These are phyloP conservation scores for Germaria angustata DNA, from an alignment of 2,888 invertebrate genomes.

Conservation along the genomic window DNA sequence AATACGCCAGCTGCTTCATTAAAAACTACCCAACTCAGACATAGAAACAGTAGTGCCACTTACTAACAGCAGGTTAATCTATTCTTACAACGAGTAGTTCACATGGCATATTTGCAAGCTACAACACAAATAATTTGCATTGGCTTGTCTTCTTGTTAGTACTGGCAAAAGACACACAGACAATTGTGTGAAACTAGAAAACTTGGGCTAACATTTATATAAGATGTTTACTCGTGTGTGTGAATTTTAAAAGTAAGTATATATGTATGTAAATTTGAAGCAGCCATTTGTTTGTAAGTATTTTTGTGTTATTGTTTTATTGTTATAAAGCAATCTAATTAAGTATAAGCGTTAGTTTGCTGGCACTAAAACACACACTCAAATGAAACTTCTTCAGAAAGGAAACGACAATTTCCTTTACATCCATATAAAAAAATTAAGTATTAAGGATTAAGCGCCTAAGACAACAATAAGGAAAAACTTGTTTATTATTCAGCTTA, in stretches of 20 bases:
- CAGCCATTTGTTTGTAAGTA: too few species aligned
- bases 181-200: background rate
- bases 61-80: constrained; percentile 37
- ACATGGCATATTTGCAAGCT: constrained; percentile 46
- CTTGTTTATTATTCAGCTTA: constrained; percentile 32
- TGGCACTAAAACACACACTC: background rate
- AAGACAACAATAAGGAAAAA: constrained; percentile 29
- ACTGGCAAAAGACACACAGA: background rate
- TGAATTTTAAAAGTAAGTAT: too few species aligned
- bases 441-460: background rate
- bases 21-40: background rate
- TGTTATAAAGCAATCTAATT: constrained; percentile 45
- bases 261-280: too few species aligned
- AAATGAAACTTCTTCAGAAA: background rate
- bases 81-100: constrained; percentile 21
- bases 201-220: constrained; percentile 17
- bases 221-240: background rate
- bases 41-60: background rate
- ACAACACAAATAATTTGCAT: constrained; percentile 51
- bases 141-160: constrained; percentile 36
- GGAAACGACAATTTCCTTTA: background rate
- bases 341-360: constrained; percentile 35
- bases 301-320: background rate
- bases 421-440: background rate
- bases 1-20: constrained; percentile 4